phyloP scores from a whole-genome alignment of 2,113 vertebrate species.

The Willisornis vidua region DNA sequence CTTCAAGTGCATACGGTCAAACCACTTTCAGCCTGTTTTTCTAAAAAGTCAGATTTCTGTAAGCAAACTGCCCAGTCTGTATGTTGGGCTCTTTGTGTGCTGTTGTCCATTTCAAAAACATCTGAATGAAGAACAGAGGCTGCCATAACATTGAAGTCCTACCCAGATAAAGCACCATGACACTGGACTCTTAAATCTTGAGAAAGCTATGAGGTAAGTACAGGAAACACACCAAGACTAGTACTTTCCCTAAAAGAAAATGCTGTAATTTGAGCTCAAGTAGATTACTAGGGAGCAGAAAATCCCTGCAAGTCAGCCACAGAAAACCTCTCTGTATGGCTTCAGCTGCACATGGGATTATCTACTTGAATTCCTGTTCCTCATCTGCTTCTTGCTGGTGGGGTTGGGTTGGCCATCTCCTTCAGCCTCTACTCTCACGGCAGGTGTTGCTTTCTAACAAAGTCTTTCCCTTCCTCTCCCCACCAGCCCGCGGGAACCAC shows the following conservation, averaged over 20 bases:
- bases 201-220: background rate
- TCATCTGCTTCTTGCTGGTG: background rate
- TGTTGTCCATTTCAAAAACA: background rate
- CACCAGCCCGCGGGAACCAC: accelerated
- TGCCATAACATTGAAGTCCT: background rate
- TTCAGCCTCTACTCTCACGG: background rate
- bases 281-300: background rate
- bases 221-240: background rate
- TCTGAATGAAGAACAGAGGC: background rate
- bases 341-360: background rate
- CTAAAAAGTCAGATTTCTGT: background rate
- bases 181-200: background rate
- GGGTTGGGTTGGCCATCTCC: background rate
- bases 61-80: background rate
- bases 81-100: background rate
- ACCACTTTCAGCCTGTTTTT: background rate
- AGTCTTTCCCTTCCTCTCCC: background rate
- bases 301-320: background rate
- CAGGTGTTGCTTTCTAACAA: background rate
- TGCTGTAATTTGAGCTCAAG: background rate
- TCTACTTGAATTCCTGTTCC: background rate
- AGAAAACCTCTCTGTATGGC: background rate
- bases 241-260: background rate
- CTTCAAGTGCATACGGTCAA: background rate
- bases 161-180: background rate